Evolutionary conservation across 2,888 invertebrate species (phyloP).

Genomic region (Cantharis nigra): DNA sequence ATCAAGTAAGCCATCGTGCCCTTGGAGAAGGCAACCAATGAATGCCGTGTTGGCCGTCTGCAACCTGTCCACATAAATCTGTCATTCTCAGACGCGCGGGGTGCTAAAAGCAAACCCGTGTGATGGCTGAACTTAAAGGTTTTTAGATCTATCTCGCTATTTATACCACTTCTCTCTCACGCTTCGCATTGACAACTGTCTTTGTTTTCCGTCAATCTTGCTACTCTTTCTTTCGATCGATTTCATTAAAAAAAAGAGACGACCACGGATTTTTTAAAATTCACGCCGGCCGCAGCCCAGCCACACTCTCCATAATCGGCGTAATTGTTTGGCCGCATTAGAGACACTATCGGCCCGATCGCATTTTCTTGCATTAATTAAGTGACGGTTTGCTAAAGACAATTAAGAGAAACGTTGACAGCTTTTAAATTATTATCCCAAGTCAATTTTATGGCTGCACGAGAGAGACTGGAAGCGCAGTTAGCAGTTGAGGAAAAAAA

Average conservation of each 20-base stretch:
- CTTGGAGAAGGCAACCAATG: conserved; percentile 39
- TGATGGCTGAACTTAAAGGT: conserved; percentile 49
- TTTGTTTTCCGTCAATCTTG: conserved; percentile 15
- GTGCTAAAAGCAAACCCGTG: conserved; percentile 52
- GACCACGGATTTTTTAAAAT: not conserved
- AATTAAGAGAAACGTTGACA: not conserved
- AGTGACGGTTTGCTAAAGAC: not conserved
- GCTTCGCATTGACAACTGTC: conserved; percentile 35
- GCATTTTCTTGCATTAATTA: not conserved
- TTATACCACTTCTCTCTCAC: conserved; percentile 37
- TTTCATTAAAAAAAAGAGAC: not conserved
- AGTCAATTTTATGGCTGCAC: not conserved
- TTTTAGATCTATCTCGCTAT: conserved; percentile 45
- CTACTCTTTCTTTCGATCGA: not conserved
- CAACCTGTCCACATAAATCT: conserved; percentile 59
- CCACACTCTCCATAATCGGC: not conserved
- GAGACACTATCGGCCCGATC: not conserved
- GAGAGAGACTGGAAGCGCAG: not conserved
- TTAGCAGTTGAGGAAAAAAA: not conserved
- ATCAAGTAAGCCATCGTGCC: conserved; percentile 33
- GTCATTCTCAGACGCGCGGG: conserved; percentile 53
- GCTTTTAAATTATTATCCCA: not conserved
- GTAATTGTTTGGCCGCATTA: not conserved
- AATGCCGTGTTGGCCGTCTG: conserved; percentile 51
- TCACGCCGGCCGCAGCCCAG: not conserved